Evolutionary conservation across 2,113 vertebrate species (phyloP).

Genomic region (Bubalus kerabau): DNA sequence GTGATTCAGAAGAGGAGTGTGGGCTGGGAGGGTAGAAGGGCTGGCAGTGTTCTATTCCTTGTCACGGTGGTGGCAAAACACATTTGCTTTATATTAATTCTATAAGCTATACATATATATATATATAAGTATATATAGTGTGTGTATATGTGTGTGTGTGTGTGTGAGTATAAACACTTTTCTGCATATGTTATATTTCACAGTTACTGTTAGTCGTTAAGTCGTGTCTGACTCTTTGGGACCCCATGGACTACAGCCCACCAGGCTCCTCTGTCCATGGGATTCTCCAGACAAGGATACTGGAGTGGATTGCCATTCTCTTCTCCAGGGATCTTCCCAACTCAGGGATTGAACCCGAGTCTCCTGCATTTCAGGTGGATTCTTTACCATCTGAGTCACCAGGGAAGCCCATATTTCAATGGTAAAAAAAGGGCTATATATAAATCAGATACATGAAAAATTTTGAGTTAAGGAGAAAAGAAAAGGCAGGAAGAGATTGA

Average conservation of each 20-base stretch:
- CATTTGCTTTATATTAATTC: background rate
- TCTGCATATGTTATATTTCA: background rate
- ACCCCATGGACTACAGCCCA: background rate
- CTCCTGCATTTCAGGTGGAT: background rate
- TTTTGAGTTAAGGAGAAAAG: background rate
- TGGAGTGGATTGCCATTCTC: background rate
- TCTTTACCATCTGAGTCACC: background rate
- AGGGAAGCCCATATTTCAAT: background rate
- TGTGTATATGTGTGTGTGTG: background rate
- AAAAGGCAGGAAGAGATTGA: background rate
- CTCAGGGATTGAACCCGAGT: background rate
- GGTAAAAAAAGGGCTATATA: background rate
- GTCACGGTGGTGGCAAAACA: background rate
- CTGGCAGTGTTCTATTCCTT: background rate
- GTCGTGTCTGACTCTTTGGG: background rate
- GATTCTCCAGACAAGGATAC: background rate
- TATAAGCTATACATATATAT: background rate
- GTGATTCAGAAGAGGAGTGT: background rate
- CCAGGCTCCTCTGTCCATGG: background rate
- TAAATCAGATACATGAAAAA: background rate
- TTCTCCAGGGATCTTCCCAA: background rate
- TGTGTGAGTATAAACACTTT: background rate
- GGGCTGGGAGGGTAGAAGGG: too few relatives aligned
- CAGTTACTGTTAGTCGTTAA: background rate
- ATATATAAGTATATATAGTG: accelerated